Conservation (phyloP, 2,888 invertebrate species). For the Patella ulyssiponensis region DNA sequence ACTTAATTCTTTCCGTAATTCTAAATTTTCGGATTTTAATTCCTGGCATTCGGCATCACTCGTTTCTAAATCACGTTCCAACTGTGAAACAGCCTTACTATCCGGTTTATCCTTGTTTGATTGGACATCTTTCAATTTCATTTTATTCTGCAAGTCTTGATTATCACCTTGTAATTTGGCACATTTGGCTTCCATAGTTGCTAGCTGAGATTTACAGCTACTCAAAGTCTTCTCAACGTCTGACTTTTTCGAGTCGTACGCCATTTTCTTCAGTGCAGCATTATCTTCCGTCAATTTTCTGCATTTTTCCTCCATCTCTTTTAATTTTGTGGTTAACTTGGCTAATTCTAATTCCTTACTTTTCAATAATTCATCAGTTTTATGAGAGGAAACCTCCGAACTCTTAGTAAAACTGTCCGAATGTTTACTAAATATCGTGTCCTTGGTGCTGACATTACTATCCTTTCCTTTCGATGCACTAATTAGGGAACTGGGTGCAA, state of each 20-base stretch:
- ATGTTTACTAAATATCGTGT: conserved; percentile 12
- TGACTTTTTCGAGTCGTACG: conserved; percentile 26
- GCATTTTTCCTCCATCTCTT: conserved; percentile 79
- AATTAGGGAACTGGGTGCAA: neutral
- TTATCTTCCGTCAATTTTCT: conserved; percentile 82
- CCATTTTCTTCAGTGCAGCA: conserved; percentile 51
- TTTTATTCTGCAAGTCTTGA: conserved; percentile 40
- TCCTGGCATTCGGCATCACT: conserved; percentile 76
- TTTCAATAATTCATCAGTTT: conserved; percentile 21
- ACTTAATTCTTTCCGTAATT: conserved; percentile 91
- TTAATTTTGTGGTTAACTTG: conserved; percentile 33
- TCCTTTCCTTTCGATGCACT: conserved; percentile 17
- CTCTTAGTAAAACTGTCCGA: conserved; percentile 14
- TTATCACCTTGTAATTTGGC: conserved; percentile 50
- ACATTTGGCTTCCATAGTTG: conserved; percentile 53
- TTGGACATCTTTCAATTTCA: conserved; percentile 43
- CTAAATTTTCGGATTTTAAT: conserved; percentile 89
- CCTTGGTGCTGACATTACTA: conserved; percentile 10
- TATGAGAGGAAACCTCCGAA: conserved; percentile 11
- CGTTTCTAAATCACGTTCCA: conserved; percentile 58
- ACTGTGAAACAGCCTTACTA: conserved; percentile 24
- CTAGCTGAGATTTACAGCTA: conserved; percentile 43
- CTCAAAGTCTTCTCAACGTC: conserved; percentile 19
- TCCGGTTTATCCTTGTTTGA: conserved; percentile 18
- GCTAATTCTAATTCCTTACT: conserved; percentile 34